A percentile compares a stretch with the other conserved stretches of the same genome.
Evolutionary conservation across 2,888 invertebrate genomes (phyloP).

Genomic region (Polyploca ridens): DNA sequence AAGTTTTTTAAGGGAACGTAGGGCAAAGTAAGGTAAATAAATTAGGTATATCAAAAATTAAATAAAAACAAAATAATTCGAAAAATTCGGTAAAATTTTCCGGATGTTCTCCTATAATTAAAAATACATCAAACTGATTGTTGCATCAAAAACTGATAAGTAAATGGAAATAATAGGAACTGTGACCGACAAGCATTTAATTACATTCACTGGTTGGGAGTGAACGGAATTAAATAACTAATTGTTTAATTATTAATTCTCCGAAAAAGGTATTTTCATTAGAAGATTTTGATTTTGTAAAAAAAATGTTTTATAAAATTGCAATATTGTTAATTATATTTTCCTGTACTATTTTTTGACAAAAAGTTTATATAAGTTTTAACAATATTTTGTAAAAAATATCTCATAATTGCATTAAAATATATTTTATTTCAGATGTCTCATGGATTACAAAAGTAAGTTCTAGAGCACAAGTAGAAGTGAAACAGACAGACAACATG

Average conservation of each 20-base stretch:
- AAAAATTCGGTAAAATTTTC: background rate
- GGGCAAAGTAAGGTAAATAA: too few species aligned
- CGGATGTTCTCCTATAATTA: too few species aligned
- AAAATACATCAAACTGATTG: background rate
- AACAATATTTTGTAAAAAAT: too few species aligned
- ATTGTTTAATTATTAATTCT: too few species aligned
- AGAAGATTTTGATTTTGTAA: too few species aligned
- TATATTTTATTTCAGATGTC: background rate
- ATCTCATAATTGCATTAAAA: background rate
- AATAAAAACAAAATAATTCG: background rate
- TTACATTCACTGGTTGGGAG: constrained; percentile 59
- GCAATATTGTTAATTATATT: too few species aligned
- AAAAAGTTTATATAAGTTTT: background rate
- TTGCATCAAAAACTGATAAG: background rate
- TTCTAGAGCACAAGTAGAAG: constrained; percentile 20
- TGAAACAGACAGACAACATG: constrained; percentile 36
- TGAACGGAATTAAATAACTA: constrained; percentile 44
- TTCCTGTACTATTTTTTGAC: background rate
- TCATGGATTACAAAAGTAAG: constrained; percentile 13
- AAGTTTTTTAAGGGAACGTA: constrained; percentile 21
- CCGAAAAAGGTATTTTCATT: background rate
- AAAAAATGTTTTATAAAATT: too few species aligned
- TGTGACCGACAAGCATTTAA: constrained; percentile 48
- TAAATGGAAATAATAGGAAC: constrained; percentile 48
- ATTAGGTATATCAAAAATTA: too few species aligned